Base-by-base conservation (phyloP, 35 echinoderm and acorn worm species). In the Amphiura filiformis region DNA sequence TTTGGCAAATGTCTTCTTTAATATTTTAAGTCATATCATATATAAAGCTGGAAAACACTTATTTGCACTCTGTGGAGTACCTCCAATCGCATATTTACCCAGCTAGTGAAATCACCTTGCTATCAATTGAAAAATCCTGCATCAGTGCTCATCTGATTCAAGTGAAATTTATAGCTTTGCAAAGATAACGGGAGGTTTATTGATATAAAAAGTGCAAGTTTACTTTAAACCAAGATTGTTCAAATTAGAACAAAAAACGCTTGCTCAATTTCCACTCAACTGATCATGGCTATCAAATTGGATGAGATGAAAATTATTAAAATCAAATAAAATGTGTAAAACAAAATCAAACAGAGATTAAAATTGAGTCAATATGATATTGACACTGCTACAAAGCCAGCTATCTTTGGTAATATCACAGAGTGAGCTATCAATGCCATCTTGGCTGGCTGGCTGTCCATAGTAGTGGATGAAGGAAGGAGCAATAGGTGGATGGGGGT, bases 11-110 rank as follows among this genome's bases (percentile, higher is more conserved):
- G 61, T 30, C 61, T 2, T 70, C 11, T 70, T 70, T 18, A 70
- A 70, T 70, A 70, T 70, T 70, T 70, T 11, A 70, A 70, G 61
- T 70, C 61, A 70, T 70, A 70, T 70, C 61, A 23, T 70, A 70
- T 26, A 70, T 70, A 13, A 70, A 70, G 61, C 61, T 70, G 15
- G 17, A 18, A 70, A 70, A 70, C 61, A 70, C 61, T 70, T 70
- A 70, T 70, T 70, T 70, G 61, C 28, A 18, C 61, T 70, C 26
- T 15, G 26, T 30, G 61, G 61, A 70, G 11, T 70, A 2, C 7
- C 26, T 4, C 28, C 7, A 4, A 70, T 70, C 28, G 61, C 61
- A 15, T 70, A 70, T 70, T 70, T 70, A 70, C 61, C 9, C 11
- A 70, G 61, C 26, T 4, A 70, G 26, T n/a, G 26, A 70, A 70